Conservation (phyloP, 2,797 vertebrate species). For the Hafferia zeledoni region DNA sequence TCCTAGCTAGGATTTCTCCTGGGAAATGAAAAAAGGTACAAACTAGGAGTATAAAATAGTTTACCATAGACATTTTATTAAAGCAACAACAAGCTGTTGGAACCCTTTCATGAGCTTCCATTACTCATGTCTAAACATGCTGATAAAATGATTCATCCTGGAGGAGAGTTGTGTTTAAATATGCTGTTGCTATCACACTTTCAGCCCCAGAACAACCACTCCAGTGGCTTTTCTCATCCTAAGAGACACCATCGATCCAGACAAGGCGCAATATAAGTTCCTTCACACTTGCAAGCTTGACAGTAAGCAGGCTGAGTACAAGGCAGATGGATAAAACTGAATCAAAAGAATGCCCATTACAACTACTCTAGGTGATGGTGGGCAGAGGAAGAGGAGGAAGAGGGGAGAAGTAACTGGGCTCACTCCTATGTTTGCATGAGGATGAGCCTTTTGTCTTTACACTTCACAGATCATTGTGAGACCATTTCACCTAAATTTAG, state of each 20-base stretch:
- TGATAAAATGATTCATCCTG: background rate
- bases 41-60: background rate
- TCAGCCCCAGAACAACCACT: background rate
- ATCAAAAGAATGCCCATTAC: slow-evolving; percentile 4
- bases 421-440: background rate
- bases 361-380: background rate
- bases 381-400: background rate
- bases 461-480: background rate
- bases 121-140: background rate
- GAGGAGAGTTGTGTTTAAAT: background rate
- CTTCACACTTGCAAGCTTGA: slow-evolving; percentile 5
- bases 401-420: background rate
- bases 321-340: slow-evolving; percentile 16
- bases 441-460: slow-evolving; percentile 11
- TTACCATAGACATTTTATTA: background rate
- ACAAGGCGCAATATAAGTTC: background rate
- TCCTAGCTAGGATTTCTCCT: background rate
- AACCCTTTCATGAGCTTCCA: background rate
- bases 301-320: slow-evolving; percentile 36
- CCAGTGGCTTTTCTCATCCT: background rate
- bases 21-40: background rate
- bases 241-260: background rate
- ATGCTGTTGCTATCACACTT: background rate
- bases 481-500: background rate
- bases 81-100: background rate